A percentile compares a stretch with the other conserved stretches of the same genome.
phyloP scores from a whole-genome alignment of 2,797 vertebrate species.

The Enteromius argenteus region DNA sequence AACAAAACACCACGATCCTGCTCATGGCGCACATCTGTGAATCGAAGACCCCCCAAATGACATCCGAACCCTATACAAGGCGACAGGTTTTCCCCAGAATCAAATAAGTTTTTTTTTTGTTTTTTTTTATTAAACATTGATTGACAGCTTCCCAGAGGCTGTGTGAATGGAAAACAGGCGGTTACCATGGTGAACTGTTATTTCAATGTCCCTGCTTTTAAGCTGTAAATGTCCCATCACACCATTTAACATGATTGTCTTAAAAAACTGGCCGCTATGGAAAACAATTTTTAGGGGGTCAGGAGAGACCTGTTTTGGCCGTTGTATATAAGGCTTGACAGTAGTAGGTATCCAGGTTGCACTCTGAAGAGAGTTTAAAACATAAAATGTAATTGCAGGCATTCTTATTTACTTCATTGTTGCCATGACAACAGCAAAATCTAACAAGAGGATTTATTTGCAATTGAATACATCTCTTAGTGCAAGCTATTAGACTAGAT shows the following conservation, averaged over 20 bases:
- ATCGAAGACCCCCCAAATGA: background rate
- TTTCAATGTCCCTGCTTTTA: conserved; percentile 35
- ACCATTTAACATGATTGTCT: background rate
- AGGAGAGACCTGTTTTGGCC: background rate
- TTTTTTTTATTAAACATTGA: conserved; percentile 74
- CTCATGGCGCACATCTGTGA: background rate
- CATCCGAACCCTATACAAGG: background rate
- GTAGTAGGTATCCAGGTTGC: conserved; percentile 3
- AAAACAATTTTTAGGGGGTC: background rate
- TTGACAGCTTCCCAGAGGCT: conserved; percentile 79
- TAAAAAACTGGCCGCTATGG: background rate
- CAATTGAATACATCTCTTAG: background rate
- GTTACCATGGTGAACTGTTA: conserved; percentile 72
- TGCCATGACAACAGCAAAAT: conserved; percentile 50
- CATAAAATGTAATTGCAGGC: conserved; percentile 65
- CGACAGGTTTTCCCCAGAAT: conserved; percentile 13
- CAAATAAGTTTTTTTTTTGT: conserved; percentile 30
- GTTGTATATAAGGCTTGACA: conserved; percentile 34
- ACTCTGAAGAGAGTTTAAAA: conserved; percentile 63
- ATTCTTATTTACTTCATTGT: conserved; percentile 65
- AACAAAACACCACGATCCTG: background rate
- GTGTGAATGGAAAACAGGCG: conserved; percentile 76
- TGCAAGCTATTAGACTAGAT: conserved; percentile 13
- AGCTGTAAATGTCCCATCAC: background rate
- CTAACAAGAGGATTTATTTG: background rate